phyloP scores from a whole-genome alignment of 2,888 invertebrate species.

The Arctia plantaginis region DNA sequence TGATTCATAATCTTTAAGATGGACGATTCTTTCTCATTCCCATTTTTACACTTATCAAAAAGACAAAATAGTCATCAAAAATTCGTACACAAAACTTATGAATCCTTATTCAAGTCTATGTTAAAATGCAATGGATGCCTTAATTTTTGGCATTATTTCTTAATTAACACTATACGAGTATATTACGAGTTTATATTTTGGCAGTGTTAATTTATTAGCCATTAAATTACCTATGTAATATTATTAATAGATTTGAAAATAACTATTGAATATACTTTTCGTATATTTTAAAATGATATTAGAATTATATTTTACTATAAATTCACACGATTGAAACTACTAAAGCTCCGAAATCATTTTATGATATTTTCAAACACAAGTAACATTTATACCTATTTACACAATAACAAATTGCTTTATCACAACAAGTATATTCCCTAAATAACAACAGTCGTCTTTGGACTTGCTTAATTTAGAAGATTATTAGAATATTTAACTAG shows the following conservation, averaged over 20 bases:
- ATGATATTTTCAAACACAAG: constrained; percentile 66
- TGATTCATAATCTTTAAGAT: constrained; percentile 57
- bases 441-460: constrained; percentile 81
- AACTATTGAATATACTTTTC: constrained; percentile 33
- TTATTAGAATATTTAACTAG: constrained; percentile 55
- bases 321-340: constrained; percentile 47
- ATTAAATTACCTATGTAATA: constrained; percentile 49
- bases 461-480: constrained; percentile 68
- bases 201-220: constrained; percentile 81
- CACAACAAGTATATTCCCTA: constrained; percentile 79
- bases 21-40: constrained; percentile 71
- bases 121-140: constrained; percentile 62
- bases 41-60: constrained; percentile 65
- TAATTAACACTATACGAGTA: constrained; percentile 60
- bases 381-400: constrained; percentile 70
- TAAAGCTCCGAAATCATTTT: constrained; percentile 62
- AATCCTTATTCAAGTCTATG: constrained; percentile 65
- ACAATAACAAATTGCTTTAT: constrained; percentile 78
- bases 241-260: constrained; percentile 32
- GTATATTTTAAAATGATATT: constrained; percentile 39
- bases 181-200: constrained; percentile 74
- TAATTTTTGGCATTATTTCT: constrained; percentile 65
- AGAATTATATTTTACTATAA: constrained; percentile 43
- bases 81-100: constrained; percentile 77
- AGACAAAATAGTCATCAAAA: constrained; percentile 82